These are phyloP conservation scores for Hephaestus fuliginosus DNA, from an alignment of 2,797 vertebrate species.

Conservation along the genomic window DNA sequence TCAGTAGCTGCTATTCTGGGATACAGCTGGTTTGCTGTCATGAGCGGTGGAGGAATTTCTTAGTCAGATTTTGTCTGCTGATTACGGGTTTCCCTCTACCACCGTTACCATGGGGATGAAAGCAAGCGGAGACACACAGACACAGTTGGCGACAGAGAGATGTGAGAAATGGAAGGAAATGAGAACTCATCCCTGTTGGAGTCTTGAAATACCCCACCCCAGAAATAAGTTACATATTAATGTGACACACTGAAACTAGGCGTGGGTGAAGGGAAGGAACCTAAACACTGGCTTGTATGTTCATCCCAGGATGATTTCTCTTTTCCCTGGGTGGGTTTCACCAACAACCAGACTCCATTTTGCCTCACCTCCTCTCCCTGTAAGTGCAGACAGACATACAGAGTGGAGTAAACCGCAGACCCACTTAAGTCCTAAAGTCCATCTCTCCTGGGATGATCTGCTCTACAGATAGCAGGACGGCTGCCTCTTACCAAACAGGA, in stretches of 20 bases:
- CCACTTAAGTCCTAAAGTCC: constrained; percentile 11
- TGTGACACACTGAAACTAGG: constrained; percentile 50
- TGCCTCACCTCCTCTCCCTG: not conserved
- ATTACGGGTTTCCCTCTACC: constrained; percentile 76
- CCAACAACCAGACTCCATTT: constrained; percentile 18
- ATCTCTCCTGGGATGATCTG: constrained; percentile 30
- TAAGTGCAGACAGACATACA: constrained; percentile 25
- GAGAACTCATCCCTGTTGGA: constrained; percentile 69
- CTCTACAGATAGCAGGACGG: constrained; percentile 21
- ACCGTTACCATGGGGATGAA: constrained; percentile 73
- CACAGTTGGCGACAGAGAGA: constrained; percentile 49
- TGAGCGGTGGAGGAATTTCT: constrained; percentile 60
- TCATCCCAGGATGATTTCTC: constrained; percentile 15
- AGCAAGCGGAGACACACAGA: constrained; percentile 73
- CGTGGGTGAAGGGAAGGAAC: constrained; percentile 38
- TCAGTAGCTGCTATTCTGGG: constrained; percentile 57
- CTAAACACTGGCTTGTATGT: constrained; percentile 12
- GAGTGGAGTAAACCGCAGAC: constrained; percentile 23
- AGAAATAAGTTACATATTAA: constrained; percentile 10
- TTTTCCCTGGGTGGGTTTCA: constrained; percentile 31
- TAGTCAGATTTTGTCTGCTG: constrained; percentile 68
- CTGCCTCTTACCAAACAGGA: constrained; percentile 31
- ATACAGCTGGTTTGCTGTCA: constrained; percentile 35
- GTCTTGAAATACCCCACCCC: constrained; percentile 59
- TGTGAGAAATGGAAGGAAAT: constrained; percentile 73